Conservation (phyloP, 2,888 invertebrate species). For the Digitonthophagus gazella region DNA sequence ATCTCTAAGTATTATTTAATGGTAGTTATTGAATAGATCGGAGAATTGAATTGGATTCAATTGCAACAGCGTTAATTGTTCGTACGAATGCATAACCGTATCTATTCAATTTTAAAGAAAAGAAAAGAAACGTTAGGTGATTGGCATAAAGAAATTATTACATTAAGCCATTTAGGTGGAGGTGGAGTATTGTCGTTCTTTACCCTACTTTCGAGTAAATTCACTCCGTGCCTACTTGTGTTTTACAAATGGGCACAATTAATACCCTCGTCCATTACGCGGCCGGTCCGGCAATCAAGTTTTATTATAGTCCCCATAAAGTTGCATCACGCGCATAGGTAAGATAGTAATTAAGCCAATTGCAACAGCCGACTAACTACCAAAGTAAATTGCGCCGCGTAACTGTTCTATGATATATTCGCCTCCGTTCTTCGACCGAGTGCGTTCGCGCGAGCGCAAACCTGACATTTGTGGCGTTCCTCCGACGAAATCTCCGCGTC, state of each 20-base stretch:
- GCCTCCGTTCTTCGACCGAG: slow-evolving; percentile 2
- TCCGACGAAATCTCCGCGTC: background rate
- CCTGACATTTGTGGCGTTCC: background rate
- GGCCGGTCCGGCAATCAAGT: slow-evolving; percentile 18
- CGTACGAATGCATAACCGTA: too few species aligned
- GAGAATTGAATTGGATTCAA: too few species aligned
- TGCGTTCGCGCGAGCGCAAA: background rate
- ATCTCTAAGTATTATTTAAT: too few species aligned
- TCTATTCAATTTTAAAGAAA: too few species aligned
- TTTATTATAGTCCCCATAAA: slow-evolving; percentile 23
- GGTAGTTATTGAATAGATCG: too few species aligned
- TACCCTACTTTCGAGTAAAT: background rate
- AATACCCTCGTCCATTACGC: slow-evolving; percentile 11
- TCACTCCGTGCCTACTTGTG: slow-evolving; percentile 6
- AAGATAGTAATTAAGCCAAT: slow-evolving; percentile 17
- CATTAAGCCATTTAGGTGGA: too few species aligned
- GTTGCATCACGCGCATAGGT: slow-evolving; percentile 20
- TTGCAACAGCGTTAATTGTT: too few species aligned
- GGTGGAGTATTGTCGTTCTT: background rate
- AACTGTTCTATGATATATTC: slow-evolving; percentile 17
- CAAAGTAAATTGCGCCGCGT: slow-evolving; percentile 13
- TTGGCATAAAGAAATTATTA: too few species aligned
- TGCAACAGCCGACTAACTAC: slow-evolving; percentile 11
- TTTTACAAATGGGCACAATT: slow-evolving; percentile 14
- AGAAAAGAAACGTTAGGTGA: too few species aligned